A percentile compares a stretch with the other conserved stretches of the same genome.
Conservation (phyloP, 2,888 invertebrate genomes). For the Nemotelus nigrinus region DNA sequence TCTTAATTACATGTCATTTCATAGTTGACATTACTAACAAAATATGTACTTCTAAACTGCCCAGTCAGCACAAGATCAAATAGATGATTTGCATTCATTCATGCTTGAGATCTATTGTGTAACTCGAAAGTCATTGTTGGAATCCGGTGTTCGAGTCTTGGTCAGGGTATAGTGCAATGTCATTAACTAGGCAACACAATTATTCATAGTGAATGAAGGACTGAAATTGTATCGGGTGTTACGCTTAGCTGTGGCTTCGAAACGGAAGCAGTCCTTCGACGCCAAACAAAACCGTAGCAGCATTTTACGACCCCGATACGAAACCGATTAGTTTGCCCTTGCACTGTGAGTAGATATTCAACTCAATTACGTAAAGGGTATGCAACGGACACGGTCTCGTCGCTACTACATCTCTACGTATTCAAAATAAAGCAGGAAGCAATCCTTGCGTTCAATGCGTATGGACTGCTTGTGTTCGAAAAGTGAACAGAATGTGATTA, state of each 20-base stretch:
- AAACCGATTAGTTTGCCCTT: constrained; percentile 12
- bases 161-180: background rate
- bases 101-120: background rate
- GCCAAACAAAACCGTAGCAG: background rate
- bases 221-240: background rate
- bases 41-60: too few relatives aligned
- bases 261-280: background rate
- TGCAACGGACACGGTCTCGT: background rate
- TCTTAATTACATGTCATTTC: too few relatives aligned
- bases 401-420: background rate
- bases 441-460: background rate
- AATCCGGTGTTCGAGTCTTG: background rate
- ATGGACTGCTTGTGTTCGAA: background rate
- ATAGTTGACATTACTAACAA: too few relatives aligned
- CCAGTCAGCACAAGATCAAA: background rate
- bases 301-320: background rate
- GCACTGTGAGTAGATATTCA: background rate
- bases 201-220: constrained; percentile 18
- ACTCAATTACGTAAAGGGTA: constrained; percentile 21
- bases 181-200: constrained; percentile 25
- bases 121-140: background rate
- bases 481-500: constrained; percentile 47
- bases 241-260: background rate
- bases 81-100: constrained; percentile 2
- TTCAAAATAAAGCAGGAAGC: background rate